These are phyloP conservation scores for Mionectes macconnelli DNA, from an alignment of 2,113 vertebrate genomes.

Conservation along the genomic window DNA sequence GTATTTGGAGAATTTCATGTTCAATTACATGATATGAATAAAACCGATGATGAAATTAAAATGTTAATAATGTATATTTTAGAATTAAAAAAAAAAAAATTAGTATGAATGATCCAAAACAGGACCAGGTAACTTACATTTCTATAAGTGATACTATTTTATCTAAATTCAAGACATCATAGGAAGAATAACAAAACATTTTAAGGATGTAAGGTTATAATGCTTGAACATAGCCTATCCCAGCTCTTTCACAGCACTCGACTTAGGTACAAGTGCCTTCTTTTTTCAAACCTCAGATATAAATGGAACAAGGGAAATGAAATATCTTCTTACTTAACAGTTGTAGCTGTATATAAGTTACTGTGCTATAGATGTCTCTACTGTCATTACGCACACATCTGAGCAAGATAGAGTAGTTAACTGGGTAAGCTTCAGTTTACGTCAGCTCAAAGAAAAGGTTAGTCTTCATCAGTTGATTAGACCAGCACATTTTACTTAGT, in stretches of 20 bases:
- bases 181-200: background rate
- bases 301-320: background rate
- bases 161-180: background rate
- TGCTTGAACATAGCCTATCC: background rate
- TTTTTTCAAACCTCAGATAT: background rate
- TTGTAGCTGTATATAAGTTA: background rate
- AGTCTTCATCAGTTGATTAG: background rate
- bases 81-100: background rate
- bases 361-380: background rate
- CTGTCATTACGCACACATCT: background rate
- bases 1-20: background rate
- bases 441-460: background rate
- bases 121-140: background rate
- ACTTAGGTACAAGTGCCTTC: background rate
- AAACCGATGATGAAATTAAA: background rate
- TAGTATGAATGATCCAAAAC: background rate
- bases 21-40: background rate
- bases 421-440: background rate
- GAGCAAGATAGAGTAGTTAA: background rate
- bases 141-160: background rate
- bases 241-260: background rate
- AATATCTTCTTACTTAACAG: background rate
- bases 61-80: background rate
- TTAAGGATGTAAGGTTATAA: background rate
- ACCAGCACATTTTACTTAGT: background rate